Evolutionary conservation across 2,888 invertebrate species (phyloP), one percentile per base, ranked within the genome.

Genomic region (Chloromyia formosa): DNA sequence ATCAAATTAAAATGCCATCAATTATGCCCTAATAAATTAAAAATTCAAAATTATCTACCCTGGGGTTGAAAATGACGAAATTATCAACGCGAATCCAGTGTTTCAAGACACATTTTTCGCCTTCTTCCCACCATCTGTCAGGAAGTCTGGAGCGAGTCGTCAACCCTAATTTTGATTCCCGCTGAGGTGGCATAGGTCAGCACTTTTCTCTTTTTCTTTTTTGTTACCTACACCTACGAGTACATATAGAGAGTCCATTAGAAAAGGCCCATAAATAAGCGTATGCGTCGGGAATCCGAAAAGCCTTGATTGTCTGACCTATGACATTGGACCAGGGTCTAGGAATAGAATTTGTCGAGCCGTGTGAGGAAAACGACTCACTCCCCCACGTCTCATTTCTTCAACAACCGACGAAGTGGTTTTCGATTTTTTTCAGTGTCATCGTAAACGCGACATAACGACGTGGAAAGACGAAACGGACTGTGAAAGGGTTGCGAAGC

Each of bases 1-100:
- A n/a, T 16, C 62, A 10, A 62, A 66, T 66, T 66, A 66, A 49
- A 66, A 42, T 49, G 14, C 66, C 66, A 66, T 66, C 45, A 66
- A 66, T 45, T 49, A 66, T 49, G 12, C 22, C 66, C 49, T 45
- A 66, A 49, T 49, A 66, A 66, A 66, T 66, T 45, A 49, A 20
- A 66, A 66, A 45, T 66, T 66, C 61, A 35, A 66, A 45, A n/a
- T 66, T 18, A 14, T 49, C 10, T 35, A 10, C 5, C 10, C 5
- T 2, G 4, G 9, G 45, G 14, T 22, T 10, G 62, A 62, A 45
- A n/a, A 2, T 10, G 9, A 18, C 16, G 49, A 66, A 62, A 16
- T 62, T 18, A 18, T 62, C 62, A 62, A n/a, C 9, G 23, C 7
- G 23, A 14, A 10, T 49, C 49, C 49, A n/a, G 49, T 49, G 2